A percentile compares a stretch with the other conserved stretches of the same genome.
Conservation (phyloP, 2,797 vertebrate species). For the Fundulus diaphanus region DNA sequence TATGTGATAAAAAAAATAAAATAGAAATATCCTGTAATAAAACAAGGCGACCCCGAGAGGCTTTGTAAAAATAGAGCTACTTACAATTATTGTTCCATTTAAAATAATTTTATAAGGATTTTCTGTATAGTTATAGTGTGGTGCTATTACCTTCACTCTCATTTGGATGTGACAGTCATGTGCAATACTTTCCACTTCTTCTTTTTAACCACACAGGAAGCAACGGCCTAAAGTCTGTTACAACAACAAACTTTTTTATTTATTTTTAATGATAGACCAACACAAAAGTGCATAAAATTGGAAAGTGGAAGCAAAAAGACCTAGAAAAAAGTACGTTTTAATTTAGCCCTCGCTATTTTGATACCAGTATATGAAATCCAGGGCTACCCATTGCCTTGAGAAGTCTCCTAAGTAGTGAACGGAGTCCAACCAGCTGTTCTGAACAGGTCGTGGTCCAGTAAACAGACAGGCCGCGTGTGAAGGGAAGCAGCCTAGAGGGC, state of each 20-base stretch:
- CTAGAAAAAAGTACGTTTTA: not conserved
- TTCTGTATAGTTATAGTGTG: not conserved
- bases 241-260: not conserved
- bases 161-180: not conserved
- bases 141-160: not conserved
- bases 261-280: not conserved
- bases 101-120: not conserved
- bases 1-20: too few species aligned
- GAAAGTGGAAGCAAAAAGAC: not conserved
- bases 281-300: not conserved
- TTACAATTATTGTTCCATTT: not conserved
- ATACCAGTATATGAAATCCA: not conserved
- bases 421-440: too few species aligned
- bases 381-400: not conserved
- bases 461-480: too few species aligned
- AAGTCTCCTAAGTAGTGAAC: not conserved
- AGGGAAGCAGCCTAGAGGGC: too few species aligned
- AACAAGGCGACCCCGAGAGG: conserved; percentile 8
- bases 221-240: not conserved
- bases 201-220: not conserved
- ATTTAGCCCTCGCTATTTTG: too few species aligned
- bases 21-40: conserved; percentile 48
- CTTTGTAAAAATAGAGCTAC: not conserved
- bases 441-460: too few species aligned
- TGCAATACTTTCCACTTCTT: not conserved